Conservation (phyloP, 2,797 vertebrate species). For the Intellagama lesueurii region DNA sequence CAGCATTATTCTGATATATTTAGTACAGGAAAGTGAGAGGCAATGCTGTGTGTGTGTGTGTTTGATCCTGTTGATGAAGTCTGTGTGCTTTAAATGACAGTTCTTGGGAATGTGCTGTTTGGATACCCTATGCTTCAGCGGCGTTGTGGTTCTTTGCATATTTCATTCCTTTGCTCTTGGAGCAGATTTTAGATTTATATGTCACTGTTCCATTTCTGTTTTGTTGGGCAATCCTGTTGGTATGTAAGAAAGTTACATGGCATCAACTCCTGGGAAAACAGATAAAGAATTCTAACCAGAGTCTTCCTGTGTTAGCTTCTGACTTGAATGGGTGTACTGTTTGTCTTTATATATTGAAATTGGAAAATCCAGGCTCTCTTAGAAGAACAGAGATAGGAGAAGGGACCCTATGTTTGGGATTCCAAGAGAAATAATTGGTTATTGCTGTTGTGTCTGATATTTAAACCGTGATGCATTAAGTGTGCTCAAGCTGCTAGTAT, state of each 20-base stretch:
- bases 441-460: neutral
- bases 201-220: neutral
- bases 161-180: neutral
- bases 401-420: neutral
- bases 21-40: neutral
- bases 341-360: neutral
- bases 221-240: neutral
- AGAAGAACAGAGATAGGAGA: neutral
- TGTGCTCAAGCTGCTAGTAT: constrained; percentile 10
- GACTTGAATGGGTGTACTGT: neutral
- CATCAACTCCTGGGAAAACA: neutral
- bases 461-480: constrained; percentile 10
- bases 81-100: neutral
- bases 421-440: neutral
- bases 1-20: neutral
- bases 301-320: neutral
- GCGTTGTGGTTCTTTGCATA: neutral
- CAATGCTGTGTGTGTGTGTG: neutral
- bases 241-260: neutral
- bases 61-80: neutral
- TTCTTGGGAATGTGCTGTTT: neutral
- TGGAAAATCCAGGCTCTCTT: neutral
- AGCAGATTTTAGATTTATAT: neutral
- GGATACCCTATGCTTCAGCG: neutral
- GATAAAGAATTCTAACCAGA: neutral